These are phyloP conservation scores for Amazona vittata DNA, from an alignment of 2,113 vertebrate genomes.

Conservation along the genomic window DNA sequence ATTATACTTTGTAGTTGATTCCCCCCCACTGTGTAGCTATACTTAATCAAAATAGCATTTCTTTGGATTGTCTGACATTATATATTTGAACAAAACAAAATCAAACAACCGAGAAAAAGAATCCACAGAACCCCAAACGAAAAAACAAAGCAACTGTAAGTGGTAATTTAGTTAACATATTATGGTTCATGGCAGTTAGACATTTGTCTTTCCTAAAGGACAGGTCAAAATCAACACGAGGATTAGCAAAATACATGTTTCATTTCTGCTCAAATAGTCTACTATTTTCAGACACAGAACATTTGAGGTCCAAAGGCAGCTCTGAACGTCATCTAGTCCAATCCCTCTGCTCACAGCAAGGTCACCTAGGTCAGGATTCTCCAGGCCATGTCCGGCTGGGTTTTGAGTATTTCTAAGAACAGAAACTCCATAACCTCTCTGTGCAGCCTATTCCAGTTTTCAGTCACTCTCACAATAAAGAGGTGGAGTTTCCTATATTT, in stretches of 20 bases:
- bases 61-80: background rate
- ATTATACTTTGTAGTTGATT: background rate
- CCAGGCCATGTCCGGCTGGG: background rate
- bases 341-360: background rate
- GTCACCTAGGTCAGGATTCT: background rate
- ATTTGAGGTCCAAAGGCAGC: background rate
- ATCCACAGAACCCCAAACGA: background rate
- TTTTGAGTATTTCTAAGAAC: background rate
- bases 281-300: background rate
- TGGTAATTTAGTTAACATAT: background rate
- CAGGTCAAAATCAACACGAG: background rate
- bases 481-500: background rate
- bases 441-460: background rate
- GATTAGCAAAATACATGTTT: background rate
- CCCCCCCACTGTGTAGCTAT: fast-evolving
- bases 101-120: background rate
- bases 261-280: background rate
- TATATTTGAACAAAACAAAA: background rate
- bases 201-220: background rate
- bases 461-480: background rate
- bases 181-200: background rate
- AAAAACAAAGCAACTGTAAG: background rate
- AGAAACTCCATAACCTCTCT: background rate
- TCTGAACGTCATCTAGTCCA: background rate
- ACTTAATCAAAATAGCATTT: background rate